phyloP scores from a whole-genome alignment of 2,888 invertebrate genomes.

The Cheilosia vulpina region DNA sequence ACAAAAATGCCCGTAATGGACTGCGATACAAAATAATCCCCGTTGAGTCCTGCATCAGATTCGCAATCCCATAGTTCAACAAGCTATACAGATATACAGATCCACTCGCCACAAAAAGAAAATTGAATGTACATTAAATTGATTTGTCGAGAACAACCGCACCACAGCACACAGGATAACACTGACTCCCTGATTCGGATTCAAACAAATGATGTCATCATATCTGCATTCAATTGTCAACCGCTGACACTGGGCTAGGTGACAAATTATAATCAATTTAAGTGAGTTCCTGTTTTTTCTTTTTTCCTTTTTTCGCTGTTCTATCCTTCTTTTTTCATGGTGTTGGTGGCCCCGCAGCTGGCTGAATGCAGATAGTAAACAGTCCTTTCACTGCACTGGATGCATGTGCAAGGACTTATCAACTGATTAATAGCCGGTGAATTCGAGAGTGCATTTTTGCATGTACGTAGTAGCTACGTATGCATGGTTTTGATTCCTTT shows the following conservation, averaged over 20 bases:
- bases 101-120: constrained; percentile 12
- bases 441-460: constrained; percentile 57
- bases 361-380: constrained; percentile 62
- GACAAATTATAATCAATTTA: constrained; percentile 75
- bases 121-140: constrained; percentile 57
- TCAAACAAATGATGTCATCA: constrained; percentile 67
- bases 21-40: background rate
- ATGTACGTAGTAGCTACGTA: constrained; percentile 29
- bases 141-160: constrained; percentile 29
- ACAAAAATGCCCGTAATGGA: background rate
- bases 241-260: constrained; percentile 62
- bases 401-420: constrained; percentile 56
- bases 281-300: constrained; percentile 32
- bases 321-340: background rate
- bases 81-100: background rate
- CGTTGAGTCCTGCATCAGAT: constrained; percentile 1
- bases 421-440: constrained; percentile 67
- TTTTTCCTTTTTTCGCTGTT: constrained; percentile 4
- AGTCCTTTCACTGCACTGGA: constrained; percentile 42
- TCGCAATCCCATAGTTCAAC: constrained; percentile 22
- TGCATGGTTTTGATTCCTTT: constrained; percentile 1
- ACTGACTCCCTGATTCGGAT: background rate
- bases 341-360: background rate
- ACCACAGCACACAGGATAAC: background rate
- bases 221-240: constrained; percentile 72